A percentile compares a stretch with the other conserved stretches of the same genome.
Evolutionary conservation across 2,888 invertebrate species (phyloP).

Genomic region (Idaea aversata): DNA sequence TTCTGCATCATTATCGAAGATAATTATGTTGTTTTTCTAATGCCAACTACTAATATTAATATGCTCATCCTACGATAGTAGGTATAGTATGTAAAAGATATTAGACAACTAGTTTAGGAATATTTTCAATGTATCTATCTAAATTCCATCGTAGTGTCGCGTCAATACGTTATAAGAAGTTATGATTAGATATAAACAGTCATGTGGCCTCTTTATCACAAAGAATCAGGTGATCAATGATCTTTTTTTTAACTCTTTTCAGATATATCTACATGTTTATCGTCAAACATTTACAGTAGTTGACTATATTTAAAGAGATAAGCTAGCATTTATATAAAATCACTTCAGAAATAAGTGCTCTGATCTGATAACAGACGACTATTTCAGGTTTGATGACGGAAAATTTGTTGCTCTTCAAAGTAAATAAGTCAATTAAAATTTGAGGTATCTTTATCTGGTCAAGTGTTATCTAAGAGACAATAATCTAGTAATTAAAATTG

Average conservation of each 20-base stretch:
- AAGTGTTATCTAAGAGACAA: background rate
- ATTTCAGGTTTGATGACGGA: background rate
- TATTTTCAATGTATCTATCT: background rate
- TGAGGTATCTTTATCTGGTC: background rate
- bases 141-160: conserved; percentile 29
- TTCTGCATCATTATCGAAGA: conserved; percentile 37
- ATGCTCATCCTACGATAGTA: background rate
- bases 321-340: conserved; percentile 31
- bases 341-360: conserved; percentile 28
- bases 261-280: conserved; percentile 31
- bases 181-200: conserved; percentile 45
- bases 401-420: conserved; percentile 2
- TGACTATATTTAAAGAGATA: background rate
- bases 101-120: background rate
- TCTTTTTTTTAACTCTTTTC: conserved; percentile 36
- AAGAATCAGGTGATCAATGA: conserved; percentile 55
- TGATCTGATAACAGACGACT: background rate
- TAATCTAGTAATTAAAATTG: conserved; percentile 2
- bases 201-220: conserved; percentile 49
- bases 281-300: conserved; percentile 19
- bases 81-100: background rate
- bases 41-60: background rate
- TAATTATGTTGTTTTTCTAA: conserved; percentile 28
- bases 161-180: conserved; percentile 28
- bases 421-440: conserved; percentile 2